Evolutionary conservation across 2,888 invertebrate genomes (phyloP), one percentile per base, ranked within the genome.

Genomic region (Melinaea menophilus): DNA sequence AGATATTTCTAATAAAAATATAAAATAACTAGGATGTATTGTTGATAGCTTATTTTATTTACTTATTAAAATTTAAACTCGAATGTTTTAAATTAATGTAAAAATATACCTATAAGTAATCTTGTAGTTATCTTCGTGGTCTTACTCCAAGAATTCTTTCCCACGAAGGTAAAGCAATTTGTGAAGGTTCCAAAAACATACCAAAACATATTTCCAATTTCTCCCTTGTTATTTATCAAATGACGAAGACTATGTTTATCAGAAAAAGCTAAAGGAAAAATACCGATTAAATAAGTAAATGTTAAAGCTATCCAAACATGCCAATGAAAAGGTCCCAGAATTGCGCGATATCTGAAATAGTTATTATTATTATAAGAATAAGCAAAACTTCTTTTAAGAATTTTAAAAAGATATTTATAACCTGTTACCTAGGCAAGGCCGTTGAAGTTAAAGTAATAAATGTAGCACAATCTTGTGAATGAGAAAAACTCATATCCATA

Each of bases 101-200:
- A 41, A 41, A 41, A 41, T 41, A 76, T 87, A 94, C 95, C 95
- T 68, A 96, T 94, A 12, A 96, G 84, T 9, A 95, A 74, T 66
- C 95, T 91, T 0, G 95, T 95, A 0, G 95, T 94, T 33, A 92
- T 81, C 79, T 94, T 95, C 56, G 91, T 91, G 2, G 94, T 93
- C 77, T 91, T 93, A 69, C 93, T 93, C 95, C 95, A 96, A 11
- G 95, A 94, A 72, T 93, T 92, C 75, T 92, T 92, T 0, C 95
- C 94, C 51, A 90, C 82, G 74, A 95, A 95, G 0, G 94, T 94
- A 73, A 96, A 95, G 71, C 94, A 94, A 75, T 96, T 96, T 0
- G 96, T 96, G 76, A 96, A 96, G 55, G 95, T 96, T 4, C 96
- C 95, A 74, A 95, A 96, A 61, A 96, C 95, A 76, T 95, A 95